Percentiles rank a stretch among this genome's conserved stretches.
Conservation (phyloP, 2,797 vertebrate species). For the Cossypha caffra region DNA sequence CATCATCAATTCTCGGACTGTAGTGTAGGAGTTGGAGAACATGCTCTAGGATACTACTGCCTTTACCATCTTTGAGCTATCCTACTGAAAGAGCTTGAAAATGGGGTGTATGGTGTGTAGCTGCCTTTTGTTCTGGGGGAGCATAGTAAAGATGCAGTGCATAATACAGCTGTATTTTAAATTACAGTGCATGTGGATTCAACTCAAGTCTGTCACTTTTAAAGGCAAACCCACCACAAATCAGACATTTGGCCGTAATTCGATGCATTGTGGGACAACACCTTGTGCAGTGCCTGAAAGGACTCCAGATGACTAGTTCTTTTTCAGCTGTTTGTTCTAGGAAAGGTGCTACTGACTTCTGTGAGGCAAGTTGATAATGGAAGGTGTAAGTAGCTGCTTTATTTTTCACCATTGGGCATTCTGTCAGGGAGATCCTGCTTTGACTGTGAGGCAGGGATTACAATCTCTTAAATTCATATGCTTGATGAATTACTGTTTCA, state of each 20-base stretch:
- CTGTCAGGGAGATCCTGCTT: neutral
- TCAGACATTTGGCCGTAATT: neutral
- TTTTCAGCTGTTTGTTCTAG: neutral
- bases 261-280: neutral
- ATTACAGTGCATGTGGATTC: neutral
- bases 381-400: neutral
- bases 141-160: rapidly evolving
- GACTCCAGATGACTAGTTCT: neutral
- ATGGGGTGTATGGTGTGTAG: neutral
- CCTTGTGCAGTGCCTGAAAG: neutral
- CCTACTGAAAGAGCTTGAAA: neutral
- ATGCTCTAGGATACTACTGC: neutral
- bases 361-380: neutral
- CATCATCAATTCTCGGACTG: neutral
- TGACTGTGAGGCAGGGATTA: neutral
- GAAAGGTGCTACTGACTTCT: neutral
- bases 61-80: neutral
- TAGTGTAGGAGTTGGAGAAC: neutral
- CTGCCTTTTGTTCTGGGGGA: neutral
- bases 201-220: neutral
- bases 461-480: neutral
- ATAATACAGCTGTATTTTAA: neutral
- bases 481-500: neutral
- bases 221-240: neutral
- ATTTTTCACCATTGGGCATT: neutral